Conservation (phyloP, 2,797 vertebrate genomes). For the Aulostomus chinensis region DNA sequence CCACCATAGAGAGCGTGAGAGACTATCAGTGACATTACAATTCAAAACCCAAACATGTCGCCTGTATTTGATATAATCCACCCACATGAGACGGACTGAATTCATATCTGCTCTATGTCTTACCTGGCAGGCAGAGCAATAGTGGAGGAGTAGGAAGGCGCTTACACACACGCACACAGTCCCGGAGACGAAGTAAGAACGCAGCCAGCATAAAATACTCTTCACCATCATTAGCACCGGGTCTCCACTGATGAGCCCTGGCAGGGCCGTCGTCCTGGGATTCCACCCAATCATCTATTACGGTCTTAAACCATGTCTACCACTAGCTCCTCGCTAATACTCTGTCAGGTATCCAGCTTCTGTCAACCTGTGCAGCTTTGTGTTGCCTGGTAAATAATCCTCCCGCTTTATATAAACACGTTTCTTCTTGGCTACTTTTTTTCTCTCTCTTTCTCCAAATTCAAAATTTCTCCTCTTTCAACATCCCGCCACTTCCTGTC, state of each 20-base stretch:
- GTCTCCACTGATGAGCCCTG: slow-evolving; percentile 2
- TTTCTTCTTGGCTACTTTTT: slow-evolving; percentile 1
- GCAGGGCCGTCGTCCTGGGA: slow-evolving; percentile 1
- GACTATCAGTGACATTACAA: no score
- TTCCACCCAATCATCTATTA: slow-evolving; percentile 11
- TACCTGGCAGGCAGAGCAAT: slow-evolving; percentile 60
- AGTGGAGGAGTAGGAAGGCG: slow-evolving; percentile 47
- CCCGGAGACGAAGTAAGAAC: slow-evolving; percentile 33
- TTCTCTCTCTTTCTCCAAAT: slow-evolving; percentile 26
- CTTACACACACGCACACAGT: slow-evolving; percentile 39
- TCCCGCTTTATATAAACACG: slow-evolving; percentile 1
- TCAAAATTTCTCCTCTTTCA: slow-evolving; percentile 32
- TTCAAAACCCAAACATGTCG: no score
- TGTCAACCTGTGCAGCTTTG: slow-evolving; percentile 8
- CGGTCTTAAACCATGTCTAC: background rate
- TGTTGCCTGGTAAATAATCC: slow-evolving; percentile 26
- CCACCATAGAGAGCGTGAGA: no score
- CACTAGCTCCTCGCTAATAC: background rate
- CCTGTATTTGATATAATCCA: no score
- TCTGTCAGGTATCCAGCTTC: background rate
- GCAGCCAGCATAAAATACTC: slow-evolving; percentile 37
- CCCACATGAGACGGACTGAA: no score
- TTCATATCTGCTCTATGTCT: slow-evolving; percentile 21
- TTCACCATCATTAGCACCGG: slow-evolving; percentile 29
- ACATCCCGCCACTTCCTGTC: slow-evolving; percentile 20